A percentile compares a stretch with the other conserved stretches of the same genome.
These are phyloP conservation scores for Mormyrus proboscirostris DNA, from an alignment of 2,797 vertebrate genomes.

Conservation along the genomic window DNA sequence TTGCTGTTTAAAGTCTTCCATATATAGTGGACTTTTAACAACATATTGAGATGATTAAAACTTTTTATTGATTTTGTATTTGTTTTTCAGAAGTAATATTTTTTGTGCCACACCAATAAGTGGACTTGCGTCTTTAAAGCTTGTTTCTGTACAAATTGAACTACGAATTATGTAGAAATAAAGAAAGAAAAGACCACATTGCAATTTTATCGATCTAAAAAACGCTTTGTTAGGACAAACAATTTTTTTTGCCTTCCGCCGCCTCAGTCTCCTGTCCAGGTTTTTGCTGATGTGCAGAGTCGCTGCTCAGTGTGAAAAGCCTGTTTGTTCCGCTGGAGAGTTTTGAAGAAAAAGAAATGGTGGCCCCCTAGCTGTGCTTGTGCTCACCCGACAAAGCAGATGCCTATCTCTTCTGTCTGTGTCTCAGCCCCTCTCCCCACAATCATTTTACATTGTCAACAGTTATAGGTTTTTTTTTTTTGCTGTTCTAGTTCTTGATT, in stretches of 20 bases:
- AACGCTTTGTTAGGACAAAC: constrained; percentile 48
- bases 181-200: background rate
- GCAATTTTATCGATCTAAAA: background rate
- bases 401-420: constrained; percentile 47
- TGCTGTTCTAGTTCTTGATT: background rate
- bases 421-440: constrained; percentile 33
- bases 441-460: background rate
- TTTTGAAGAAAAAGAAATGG: constrained; percentile 61
- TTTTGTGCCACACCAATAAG: background rate
- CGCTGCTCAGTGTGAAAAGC: constrained; percentile 69
- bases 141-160: background rate
- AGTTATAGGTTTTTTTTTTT: background rate
- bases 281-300: constrained; percentile 65
- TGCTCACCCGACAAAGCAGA: constrained; percentile 55
- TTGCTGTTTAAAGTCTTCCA: background rate
- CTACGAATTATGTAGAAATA: background rate
- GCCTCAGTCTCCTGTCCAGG: constrained; percentile 51
- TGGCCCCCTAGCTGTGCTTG: constrained; percentile 41
- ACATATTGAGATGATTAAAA: background rate
- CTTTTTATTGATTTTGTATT: background rate
- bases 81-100: background rate
- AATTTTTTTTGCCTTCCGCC: constrained; percentile 35
- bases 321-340: constrained; percentile 70
- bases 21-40: background rate
- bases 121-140: background rate